These are phyloP conservation scores for Anguilla japonica DNA, from an alignment of 2,113 vertebrate species.

Conservation along the genomic window DNA sequence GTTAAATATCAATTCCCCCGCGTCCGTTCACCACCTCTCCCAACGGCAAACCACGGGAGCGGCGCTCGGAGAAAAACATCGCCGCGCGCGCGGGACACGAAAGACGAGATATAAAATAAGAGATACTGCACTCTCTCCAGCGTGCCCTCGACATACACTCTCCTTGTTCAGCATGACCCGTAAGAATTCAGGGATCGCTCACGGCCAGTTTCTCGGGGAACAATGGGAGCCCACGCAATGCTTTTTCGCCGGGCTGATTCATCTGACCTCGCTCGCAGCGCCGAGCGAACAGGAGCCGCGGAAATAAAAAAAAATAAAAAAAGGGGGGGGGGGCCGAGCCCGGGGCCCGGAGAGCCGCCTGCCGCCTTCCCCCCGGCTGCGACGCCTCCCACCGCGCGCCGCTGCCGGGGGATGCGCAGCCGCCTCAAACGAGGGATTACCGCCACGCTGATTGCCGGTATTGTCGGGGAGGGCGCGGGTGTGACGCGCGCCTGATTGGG, in stretches of 20 bases:
- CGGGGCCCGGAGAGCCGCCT: background rate
- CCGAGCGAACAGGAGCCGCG: background rate
- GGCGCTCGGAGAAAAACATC: background rate
- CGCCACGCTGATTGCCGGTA: conserved; percentile 61
- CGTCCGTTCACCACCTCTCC: background rate
- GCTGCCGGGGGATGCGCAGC: conserved; percentile 45
- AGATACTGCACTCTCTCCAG: background rate
- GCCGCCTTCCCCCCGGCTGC: background rate
- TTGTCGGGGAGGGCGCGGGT: conserved; percentile 49
- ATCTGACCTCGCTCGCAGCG: conserved; percentile 19
- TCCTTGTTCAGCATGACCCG: background rate
- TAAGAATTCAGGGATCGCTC: background rate
- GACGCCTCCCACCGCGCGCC: conserved; percentile 43
- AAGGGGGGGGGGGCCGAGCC: background rate
- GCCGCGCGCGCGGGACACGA: background rate
- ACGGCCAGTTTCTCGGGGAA: background rate
- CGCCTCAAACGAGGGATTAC: conserved; percentile 59
- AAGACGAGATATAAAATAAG: background rate
- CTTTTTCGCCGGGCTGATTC: conserved; percentile 13
- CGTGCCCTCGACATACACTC: no score
- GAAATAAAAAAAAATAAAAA: background rate
- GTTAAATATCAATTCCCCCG: conserved; percentile 25
- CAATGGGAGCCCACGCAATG: background rate
- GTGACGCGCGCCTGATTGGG: conserved; percentile 55
- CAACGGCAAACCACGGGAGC: background rate